Conservation (phyloP, 2,113 vertebrate genomes). For the Notarius lentiginosus region DNA sequence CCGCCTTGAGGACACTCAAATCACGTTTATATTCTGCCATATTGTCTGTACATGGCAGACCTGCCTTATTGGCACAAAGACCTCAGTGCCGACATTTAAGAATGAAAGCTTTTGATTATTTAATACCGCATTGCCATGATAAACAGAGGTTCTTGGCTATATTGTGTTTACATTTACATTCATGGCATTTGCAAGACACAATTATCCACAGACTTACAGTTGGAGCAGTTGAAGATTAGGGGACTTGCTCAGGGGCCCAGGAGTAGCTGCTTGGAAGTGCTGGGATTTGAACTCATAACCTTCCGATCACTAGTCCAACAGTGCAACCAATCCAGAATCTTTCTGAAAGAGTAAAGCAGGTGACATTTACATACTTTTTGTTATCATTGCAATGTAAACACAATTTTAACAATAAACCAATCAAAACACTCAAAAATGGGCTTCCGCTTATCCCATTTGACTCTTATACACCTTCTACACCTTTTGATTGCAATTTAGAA, state of each 20-base stretch:
- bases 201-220: no score
- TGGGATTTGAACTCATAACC: background rate
- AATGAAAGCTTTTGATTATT: background rate
- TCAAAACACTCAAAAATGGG: background rate
- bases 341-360: background rate
- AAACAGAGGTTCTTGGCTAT: background rate
- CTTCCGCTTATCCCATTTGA: background rate
- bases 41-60: constrained; percentile 37
- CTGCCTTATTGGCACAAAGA: background rate
- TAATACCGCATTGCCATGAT: background rate
- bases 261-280: no score
- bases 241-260: no score
- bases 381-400: background rate
- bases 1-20: constrained; percentile 46
- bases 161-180: background rate
- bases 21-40: constrained; percentile 40
- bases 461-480: background rate
- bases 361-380: background rate
- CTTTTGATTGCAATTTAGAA: background rate
- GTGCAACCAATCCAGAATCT: background rate
- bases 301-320: no score
- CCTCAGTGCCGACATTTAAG: background rate
- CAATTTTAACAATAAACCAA: background rate
- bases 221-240: no score
- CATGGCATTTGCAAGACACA: no score